Evolutionary conservation across 2,888 invertebrate species (phyloP).

Genomic region (Acronicta leporina): DNA sequence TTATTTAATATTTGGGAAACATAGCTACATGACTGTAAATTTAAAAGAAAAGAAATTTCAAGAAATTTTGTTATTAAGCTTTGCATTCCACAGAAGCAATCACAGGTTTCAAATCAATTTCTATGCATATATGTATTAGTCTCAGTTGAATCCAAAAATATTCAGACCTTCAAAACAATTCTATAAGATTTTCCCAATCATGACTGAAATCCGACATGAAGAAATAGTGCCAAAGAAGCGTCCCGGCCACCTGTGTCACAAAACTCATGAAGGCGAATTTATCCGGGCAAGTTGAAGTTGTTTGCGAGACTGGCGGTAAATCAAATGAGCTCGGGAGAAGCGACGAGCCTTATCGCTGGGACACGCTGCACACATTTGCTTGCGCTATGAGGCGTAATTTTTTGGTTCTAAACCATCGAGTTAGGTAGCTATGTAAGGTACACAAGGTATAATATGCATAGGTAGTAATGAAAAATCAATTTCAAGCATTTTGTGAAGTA

Average conservation of each 20-base stretch:
- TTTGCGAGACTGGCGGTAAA: conserved; percentile 58
- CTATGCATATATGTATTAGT: background rate
- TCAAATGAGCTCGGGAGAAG: conserved; percentile 51
- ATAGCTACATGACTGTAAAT: too few species aligned
- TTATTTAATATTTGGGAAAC: too few species aligned
- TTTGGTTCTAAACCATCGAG: conserved; percentile 1
- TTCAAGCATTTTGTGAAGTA: too few species aligned
- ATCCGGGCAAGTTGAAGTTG: conserved; percentile 43
- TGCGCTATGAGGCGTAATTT: conserved; percentile 17
- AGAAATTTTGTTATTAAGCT: too few species aligned
- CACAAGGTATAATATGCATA: too few species aligned
- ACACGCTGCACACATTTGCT: conserved; percentile 33
- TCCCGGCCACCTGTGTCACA: conserved; percentile 40
- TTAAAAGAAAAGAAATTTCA: too few species aligned
- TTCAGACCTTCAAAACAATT: background rate
- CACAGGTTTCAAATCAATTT: too few species aligned
- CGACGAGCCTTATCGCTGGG: conserved; percentile 50
- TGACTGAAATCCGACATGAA: conserved; percentile 14
- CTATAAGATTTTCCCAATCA: conserved; percentile 13
- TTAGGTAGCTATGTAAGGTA: background rate
- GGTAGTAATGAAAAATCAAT: too few species aligned
- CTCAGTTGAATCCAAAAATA: background rate
- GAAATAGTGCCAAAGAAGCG: conserved; percentile 28
- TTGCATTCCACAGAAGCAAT: too few species aligned
- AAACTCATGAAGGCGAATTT: conserved; percentile 48